Evolutionary conservation across 2,888 invertebrate species (phyloP), one percentile per base, ranked within the genome.

Genomic region (Baccha elongata): DNA sequence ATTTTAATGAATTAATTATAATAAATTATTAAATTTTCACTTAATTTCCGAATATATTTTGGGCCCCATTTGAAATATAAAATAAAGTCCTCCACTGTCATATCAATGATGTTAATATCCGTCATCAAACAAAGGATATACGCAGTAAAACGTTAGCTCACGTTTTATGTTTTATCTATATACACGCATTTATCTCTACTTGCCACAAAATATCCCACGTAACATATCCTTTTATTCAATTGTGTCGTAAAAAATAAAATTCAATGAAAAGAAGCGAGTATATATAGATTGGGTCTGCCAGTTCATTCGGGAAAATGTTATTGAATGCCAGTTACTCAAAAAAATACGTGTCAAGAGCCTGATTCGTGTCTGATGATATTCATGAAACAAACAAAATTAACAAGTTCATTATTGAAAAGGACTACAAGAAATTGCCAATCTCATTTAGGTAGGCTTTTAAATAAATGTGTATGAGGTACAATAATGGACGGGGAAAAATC

Each of bases 151-250:
- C 40, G 23, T 40, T 1, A 10, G 26, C 40, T 40, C 58, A 58
- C 58, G 58, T 40, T 58, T 58, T 40, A 58, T 40, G 58, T 40
- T 58, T 58, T 40, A 58, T 40, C 40, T 26, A 40, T 58, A 23
- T 58, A 21, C 23, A 21, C 23, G 40, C 23, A 23, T 23, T 58
- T 40, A 58, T 58, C 40, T 23, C 15, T 40, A 1, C 15, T 23
- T 40, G 15, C 55, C 37, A 55, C 10, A 40, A 10, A 26, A 40
- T 26, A 58, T 58, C 21, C 23, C 53, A 55, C 58, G 58, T 40
- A 58, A 58, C 37, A 40, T 15, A 26, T 42, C 26, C 58, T 58
- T 58, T 58, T 58, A 40, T 58, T 58, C 58, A 58, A 58, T 58
- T 58, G 58, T 40, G 58, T 40, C 40, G 58, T 58, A 40, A 58